phyloP scores from a whole-genome alignment of 2,113 vertebrate species.

The Brachypodius melanocephalos region DNA sequence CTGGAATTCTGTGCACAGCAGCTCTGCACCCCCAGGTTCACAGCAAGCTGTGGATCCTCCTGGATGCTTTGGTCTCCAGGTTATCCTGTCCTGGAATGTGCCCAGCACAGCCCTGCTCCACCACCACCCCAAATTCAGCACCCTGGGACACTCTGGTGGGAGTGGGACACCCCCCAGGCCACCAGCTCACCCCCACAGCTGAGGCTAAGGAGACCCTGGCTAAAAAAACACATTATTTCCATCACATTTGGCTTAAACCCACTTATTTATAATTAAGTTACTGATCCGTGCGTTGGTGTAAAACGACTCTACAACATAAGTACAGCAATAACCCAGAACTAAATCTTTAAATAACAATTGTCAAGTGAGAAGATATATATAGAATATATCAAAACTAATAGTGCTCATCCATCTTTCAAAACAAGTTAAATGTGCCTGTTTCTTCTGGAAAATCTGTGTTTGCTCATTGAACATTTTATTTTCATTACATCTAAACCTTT shows the following conservation, averaged over 20 bases:
- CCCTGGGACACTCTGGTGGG: accelerated
- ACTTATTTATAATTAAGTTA: conserved; percentile 11
- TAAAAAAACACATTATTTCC: not conserved
- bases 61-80: accelerated
- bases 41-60: not conserved
- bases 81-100: accelerated
- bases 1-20: not conserved
- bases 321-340: not conserved
- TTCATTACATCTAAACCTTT: conserved; percentile 5
- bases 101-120: not conserved
- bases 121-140: not conserved
- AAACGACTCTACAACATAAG: not conserved
- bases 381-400: conserved; percentile 28
- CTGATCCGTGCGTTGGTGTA: not conserved
- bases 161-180: accelerated
- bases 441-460: not conserved
- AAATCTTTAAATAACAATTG: conserved; percentile 31
- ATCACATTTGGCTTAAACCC: not conserved
- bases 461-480: conserved; percentile 4
- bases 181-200: not conserved
- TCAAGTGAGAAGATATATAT: not conserved
- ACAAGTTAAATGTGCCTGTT: not conserved
- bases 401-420: conserved; percentile 11
- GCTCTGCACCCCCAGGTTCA: accelerated
- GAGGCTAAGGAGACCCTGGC: not conserved